Base-by-base conservation (phyloP, 2,888 invertebrate species). In the Lasius platythorax region DNA sequence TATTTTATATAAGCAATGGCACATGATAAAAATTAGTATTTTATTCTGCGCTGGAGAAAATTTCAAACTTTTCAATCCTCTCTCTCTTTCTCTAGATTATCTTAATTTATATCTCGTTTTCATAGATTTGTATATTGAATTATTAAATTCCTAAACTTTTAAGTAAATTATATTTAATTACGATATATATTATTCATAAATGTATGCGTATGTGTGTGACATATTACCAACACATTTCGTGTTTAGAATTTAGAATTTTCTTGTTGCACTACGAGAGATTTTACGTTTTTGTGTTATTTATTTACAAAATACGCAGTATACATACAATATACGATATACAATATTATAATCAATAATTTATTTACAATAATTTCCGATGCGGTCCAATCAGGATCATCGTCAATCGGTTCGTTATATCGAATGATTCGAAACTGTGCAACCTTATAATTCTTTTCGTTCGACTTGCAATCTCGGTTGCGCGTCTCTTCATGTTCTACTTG, bases 231-330 rank as follows among this genome's bases (percentile, higher is more conserved):
- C 28, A 46, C 28, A n/a, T 75, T 50, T 15, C 9, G 2, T 18
- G 15, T 72, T 70, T 9, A 43, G 12, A 58, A 61, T 30, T 15
- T 43, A 1, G 15, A 50, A 23, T 23, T 23, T 23, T 23, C 23
- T 53, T 28, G n/a, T 58, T 74, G 5, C 28, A 53, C 68, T 18
- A 30, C 15, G 11, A 5, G 23, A 15, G 33, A 53, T 18, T n/a
- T 33, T 18, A 23, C 23, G 79, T 74, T 88, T 88, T 90, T 68
- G 66, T 68, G 79, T 78, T 84, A 74, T 93, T 93, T 93, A 93
- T 93, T 93, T 93, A 93, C 93, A 93, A 92, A 92, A 90, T 89
- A 89, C 87, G 79, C 83, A 86, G 87, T 90, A 87, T 89, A 89
- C 87, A 88, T 87, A 88, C 66, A 86, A 85, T 82, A 64, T 64